phyloP scores from a whole-genome alignment of 2,113 vertebrate species.

The Cyprinus carpio region DNA sequence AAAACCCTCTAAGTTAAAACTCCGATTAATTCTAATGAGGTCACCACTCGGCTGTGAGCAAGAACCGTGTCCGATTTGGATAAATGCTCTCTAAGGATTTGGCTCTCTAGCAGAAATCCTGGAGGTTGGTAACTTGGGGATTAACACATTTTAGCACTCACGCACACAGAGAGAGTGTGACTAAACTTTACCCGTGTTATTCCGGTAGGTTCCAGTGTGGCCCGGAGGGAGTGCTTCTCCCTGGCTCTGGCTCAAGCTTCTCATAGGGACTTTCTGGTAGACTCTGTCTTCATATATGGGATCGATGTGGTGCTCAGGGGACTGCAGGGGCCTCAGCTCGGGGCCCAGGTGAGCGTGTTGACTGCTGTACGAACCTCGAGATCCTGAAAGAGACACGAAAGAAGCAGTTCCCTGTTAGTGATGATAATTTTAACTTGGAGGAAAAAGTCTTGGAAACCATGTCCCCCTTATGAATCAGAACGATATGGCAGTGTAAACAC shows the following conservation, averaged over 20 bases:
- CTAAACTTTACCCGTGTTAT: slow-evolving; percentile 87
- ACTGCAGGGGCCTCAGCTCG: slow-evolving; percentile 92
- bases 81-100: slow-evolving; percentile 41
- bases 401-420: not conserved
- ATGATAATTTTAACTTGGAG: not conserved
- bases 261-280: slow-evolving; percentile 96
- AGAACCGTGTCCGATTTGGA: slow-evolving; percentile 36
- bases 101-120: slow-evolving; percentile 40
- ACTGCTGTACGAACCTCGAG: slow-evolving; percentile 93
- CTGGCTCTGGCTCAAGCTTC: slow-evolving; percentile 96
- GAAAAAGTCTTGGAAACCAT: not conserved
- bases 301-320: slow-evolving; percentile 96
- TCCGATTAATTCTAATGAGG: slow-evolving; percentile 50
- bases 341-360: slow-evolving; percentile 90
- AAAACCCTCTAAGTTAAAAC: not conserved
- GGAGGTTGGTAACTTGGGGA: slow-evolving; percentile 17
- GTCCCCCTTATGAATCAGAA: not conserved
- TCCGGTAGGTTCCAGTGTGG: slow-evolving; percentile 87
- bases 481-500: not conserved
- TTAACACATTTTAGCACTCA: slow-evolving; percentile 27
- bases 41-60: slow-evolving; percentile 35
- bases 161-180: not conserved
- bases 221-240: slow-evolving; percentile 86
- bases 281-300: slow-evolving; percentile 97
- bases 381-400: slow-evolving; percentile 76